Percentiles rank a stretch among this genome's conserved stretches.
phyloP scores from a whole-genome alignment of 2,797 vertebrate species.

The Neostethus bicornis region DNA sequence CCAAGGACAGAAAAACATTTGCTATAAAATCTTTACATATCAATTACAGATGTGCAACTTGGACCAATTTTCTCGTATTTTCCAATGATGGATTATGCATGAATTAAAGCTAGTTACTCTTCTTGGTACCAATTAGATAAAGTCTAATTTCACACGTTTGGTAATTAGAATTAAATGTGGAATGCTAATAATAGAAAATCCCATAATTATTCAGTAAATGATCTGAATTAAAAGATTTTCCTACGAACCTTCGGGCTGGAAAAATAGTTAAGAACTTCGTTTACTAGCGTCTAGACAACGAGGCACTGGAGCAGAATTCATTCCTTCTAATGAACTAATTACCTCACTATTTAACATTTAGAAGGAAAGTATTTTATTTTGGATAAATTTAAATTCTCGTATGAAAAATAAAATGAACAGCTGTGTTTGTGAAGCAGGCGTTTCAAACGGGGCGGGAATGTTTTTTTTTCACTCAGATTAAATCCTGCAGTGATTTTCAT shows the following conservation, averaged over 20 bases:
- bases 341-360: not conserved
- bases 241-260: not conserved
- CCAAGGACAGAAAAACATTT: not conserved
- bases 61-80: too few relatives aligned
- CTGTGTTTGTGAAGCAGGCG: rapidly evolving
- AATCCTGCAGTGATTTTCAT: slow-evolving; percentile 49
- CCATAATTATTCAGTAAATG: not conserved
- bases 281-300: not conserved
- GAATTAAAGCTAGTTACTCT: not conserved
- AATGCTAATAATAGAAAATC: not conserved
- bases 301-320: not conserved
- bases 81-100: not conserved
- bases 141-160: not conserved
- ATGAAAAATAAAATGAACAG: not conserved
- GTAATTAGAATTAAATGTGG: too few relatives aligned
- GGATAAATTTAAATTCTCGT: too few relatives aligned
- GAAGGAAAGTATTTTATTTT: not conserved
- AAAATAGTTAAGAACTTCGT: not conserved
- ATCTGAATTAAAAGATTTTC: not conserved
- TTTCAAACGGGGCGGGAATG: slow-evolving; percentile 1
- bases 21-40: too few relatives aligned
- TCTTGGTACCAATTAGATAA: too few relatives aligned
- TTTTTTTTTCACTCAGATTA: slow-evolving; percentile 5
- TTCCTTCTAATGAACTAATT: not conserved
- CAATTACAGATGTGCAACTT: too few relatives aligned